These are phyloP conservation scores for Lota lota DNA, from an alignment of 2,113 vertebrate species.

Conservation along the genomic window DNA sequence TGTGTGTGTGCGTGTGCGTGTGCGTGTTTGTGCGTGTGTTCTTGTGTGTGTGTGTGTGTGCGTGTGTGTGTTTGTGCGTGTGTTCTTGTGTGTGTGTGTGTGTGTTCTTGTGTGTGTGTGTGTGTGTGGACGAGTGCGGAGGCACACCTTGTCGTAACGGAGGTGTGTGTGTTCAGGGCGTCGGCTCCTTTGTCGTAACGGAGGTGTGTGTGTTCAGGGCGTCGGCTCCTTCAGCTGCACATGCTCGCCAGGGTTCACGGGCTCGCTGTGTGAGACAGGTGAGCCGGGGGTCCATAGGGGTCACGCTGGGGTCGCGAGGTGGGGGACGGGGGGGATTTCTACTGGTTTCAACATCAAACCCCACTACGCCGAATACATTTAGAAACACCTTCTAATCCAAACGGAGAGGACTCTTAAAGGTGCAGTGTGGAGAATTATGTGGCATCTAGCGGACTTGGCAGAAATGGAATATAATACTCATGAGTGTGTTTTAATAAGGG, in stretches of 20 bases:
- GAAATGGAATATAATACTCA: too few species aligned
- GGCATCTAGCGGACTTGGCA: too few species aligned
- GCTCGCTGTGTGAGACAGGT: constrained; percentile 75
- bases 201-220: constrained; percentile 66
- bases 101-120: constrained; percentile 44
- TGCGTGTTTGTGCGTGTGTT: too few species aligned
- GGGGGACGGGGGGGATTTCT: constrained; percentile 47
- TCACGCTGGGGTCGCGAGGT: neutral
- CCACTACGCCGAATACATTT: too few species aligned
- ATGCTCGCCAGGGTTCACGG: constrained; percentile 70
- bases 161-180: constrained; percentile 64
- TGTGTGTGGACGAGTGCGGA: constrained; percentile 69
- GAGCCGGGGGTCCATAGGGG: constrained; percentile 33
- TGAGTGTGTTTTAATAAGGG: too few species aligned
- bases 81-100: constrained; percentile 2
- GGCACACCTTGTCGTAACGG: constrained; percentile 68
- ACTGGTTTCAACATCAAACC: constrained; percentile 32
- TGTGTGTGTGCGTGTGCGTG: too few species aligned
- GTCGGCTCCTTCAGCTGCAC: constrained; percentile 70
- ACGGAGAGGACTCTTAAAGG: too few species aligned
- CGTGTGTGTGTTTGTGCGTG: too few species aligned
- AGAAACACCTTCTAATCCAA: too few species aligned
- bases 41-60: too few species aligned
- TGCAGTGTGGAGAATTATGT: too few species aligned
- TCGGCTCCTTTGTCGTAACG: constrained; percentile 70